Evolutionary conservation across 2,797 vertebrate genomes (phyloP), one percentile per base, ranked within the genome.

Genomic region (Falco biarmicus): DNA sequence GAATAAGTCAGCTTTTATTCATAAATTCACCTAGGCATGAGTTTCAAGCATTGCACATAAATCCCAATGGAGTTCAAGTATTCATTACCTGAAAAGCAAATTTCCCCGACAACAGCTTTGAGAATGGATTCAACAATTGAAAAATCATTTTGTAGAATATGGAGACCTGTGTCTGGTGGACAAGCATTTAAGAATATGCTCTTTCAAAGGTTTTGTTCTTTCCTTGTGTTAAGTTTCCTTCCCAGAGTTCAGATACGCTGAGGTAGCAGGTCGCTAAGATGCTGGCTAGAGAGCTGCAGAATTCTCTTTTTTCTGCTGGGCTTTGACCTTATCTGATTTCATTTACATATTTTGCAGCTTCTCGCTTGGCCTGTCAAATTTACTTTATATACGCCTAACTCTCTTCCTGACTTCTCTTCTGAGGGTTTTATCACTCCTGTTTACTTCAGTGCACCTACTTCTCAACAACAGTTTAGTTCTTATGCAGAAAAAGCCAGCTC

Each of bases 261-360:
- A 91, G 25, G 48, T 37, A 92, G 89, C 51, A 87, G 13, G 18
- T 81, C 64, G 73, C 26, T 43, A 39, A 61, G 41, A 70, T n/a
- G 39, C 61, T 84, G 59, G 50, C 77, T 95, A 73, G 48, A 95
- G 61, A 74, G 48, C 11, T 89, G 21, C 51, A 84, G 51, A 76
- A 88, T 73, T 50, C 48, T 84, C 56, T 87, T 77, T 81, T 77
- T 92, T 56, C 74, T 84, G 28, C 39, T 63, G 34, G 60, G 48
- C 59, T 93, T 93, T 91, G 91, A 87, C 88, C 85, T 94, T 15
- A 1, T 80, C 84, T 79, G 77, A 77, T 87, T 84, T 80, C 12
- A 60, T 95, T 91, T 92, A 89, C 80, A 74, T 92, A 84, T 84
- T 89, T 39, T 87, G 80, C 83, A 92, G 64, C 81, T 90, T 91